Evolutionary conservation across 2,888 invertebrate species (phyloP).

Genomic region (Sepiola atlantica): DNA sequence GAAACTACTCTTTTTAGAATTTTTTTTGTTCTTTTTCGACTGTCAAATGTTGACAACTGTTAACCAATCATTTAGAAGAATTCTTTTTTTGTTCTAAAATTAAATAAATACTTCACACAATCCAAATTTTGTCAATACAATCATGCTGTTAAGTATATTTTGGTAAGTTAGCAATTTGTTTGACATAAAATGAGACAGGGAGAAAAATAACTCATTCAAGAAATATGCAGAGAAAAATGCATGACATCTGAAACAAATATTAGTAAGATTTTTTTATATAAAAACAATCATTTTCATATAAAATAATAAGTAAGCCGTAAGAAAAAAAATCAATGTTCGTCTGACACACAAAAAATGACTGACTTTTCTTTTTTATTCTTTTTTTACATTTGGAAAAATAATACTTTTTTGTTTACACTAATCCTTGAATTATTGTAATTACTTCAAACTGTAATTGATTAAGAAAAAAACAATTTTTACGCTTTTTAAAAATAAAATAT

Average conservation of each 20-base stretch:
- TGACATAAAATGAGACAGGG: not conserved
- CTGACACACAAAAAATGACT: not conserved
- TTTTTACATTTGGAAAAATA: not conserved
- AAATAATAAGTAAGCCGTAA: not conserved
- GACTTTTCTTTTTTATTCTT: not conserved
- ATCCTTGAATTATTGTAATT: not conserved
- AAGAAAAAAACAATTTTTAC: not conserved
- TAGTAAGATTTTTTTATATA: not conserved
- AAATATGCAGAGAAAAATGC: not conserved
- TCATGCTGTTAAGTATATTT: slow-evolving; percentile 2
- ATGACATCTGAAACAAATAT: not conserved
- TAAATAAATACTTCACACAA: not conserved
- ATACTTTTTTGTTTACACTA: not conserved
- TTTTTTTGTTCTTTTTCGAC: not conserved
- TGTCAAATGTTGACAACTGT: not conserved
- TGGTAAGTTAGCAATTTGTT: not conserved
- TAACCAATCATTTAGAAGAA: not conserved
- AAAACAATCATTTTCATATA: not conserved
- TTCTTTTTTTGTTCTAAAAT: not conserved
- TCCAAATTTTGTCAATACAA: not conserved
- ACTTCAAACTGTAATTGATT: not conserved
- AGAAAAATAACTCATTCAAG: not conserved
- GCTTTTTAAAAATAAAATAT: not conserved
- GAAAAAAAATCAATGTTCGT: not conserved
- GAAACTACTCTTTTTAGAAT: not conserved